These are phyloP conservation scores for Stenolophus ochropezus DNA, from an alignment of 2,888 invertebrate genomes.

Conservation along the genomic window DNA sequence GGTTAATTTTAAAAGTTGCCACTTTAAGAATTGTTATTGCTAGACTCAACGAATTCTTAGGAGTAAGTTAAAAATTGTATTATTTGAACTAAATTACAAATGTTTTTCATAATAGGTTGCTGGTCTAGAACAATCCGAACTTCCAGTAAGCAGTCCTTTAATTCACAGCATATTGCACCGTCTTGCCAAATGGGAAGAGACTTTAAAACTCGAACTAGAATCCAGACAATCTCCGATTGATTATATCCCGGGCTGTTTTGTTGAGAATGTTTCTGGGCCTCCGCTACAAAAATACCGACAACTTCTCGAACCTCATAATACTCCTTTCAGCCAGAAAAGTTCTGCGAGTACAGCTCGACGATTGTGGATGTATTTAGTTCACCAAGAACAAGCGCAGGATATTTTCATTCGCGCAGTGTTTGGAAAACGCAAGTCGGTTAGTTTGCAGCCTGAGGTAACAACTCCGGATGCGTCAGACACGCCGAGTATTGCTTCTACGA, in stretches of 20 bases:
- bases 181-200: slow-evolving; percentile 92
- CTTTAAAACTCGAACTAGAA: slow-evolving; percentile 82
- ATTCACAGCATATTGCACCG: slow-evolving; percentile 92
- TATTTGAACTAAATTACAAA: background rate
- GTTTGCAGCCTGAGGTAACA: slow-evolving; percentile 74
- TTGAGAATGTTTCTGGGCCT: slow-evolving; percentile 86
- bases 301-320: slow-evolving; percentile 93
- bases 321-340: slow-evolving; percentile 88
- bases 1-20: slow-evolving; percentile 94
- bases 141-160: slow-evolving; percentile 95
- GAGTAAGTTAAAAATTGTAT: slow-evolving; percentile 65
- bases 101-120: slow-evolving; percentile 67
- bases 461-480: slow-evolving; percentile 70
- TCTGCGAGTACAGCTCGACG: slow-evolving; percentile 86
- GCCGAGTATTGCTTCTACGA: slow-evolving; percentile 68
- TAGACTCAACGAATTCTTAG: slow-evolving; percentile 90
- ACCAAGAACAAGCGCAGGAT: slow-evolving; percentile 93
- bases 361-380: slow-evolving; percentile 94
- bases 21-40: slow-evolving; percentile 88
- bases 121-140: slow-evolving; percentile 77
- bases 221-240: slow-evolving; percentile 86
- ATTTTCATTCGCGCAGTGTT: slow-evolving; percentile 97
- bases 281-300: slow-evolving; percentile 95
- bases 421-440: slow-evolving; percentile 81
- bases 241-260: slow-evolving; percentile 93